Base-by-base conservation (phyloP, 2,888 invertebrate species). In the Phortica magna region DNA sequence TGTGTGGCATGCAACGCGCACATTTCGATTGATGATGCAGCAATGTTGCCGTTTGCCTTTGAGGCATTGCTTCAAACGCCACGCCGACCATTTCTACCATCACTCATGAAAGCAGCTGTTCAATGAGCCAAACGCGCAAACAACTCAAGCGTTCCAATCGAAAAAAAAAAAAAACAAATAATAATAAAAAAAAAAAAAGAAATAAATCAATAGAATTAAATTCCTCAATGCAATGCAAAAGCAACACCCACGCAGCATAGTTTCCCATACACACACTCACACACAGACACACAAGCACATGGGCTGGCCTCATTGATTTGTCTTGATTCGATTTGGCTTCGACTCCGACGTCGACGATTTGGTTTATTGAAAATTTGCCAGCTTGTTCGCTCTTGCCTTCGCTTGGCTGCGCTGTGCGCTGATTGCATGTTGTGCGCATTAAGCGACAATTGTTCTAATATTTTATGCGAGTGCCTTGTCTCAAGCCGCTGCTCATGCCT, bases 351-450 rank as follows among this genome's bases (percentile, higher is more conserved):
- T 12, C 14, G 17, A 9, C 59, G 59, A 59, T 4, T 67, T 48
- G 48, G 48, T 48, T 48, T 42, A 67, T 67, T 41, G 67, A 41
- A 67, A 48, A 48, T 48, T 48, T 48, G 48, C 48, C 48, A 31
- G 31, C 31, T 31, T 55, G 12, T 55, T 55, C 14, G 12, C 55
- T 55, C 12, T 55, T 31, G 31, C 31, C 3, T 3, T 31, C 3
- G 55, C 48, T 73, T 61, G 74, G 53, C 14, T 31, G 22, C 53
- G 74, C 17, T 19, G 17, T 19, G 55, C 73, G 77, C 77, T 80
- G 76, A 82, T 79, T 82, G 77, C 82, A 67, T 77, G 78, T 74
- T 76, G 76, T 71, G 79, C 80, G 55, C 70, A 71, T 39, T 65
- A 65, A 42, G 48, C 70, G 70, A 71, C 70, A 71, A 71, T 71